Base-by-base conservation (phyloP, 2,113 vertebrate species). In the Chelonoidis abingdonii region DNA sequence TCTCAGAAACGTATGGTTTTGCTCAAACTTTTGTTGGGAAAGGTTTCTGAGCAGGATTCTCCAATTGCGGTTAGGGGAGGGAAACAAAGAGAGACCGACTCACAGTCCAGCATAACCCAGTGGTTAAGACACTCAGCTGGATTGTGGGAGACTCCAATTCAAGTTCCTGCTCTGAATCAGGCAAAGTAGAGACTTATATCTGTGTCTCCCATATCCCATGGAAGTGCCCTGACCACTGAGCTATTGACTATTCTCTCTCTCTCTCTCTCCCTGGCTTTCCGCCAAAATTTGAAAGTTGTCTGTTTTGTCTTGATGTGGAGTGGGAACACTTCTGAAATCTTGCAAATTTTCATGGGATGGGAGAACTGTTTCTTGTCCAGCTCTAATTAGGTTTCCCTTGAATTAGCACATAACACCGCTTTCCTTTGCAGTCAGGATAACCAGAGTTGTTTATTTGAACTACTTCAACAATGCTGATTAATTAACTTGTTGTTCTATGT, bases 371-470 rank as follows among this genome's bases (percentile, higher is more conserved):
- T 69, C 65, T 69, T 69, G 16, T 8, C 8, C 35, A 21, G 65
- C 35, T 69, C 65, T n/a, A 25, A 27, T 13, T 6, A 76, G 41
- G 41, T 83, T 87, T 50, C 65, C 21, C 79, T 59, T 90, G 44
- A 79, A 65, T 31, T 78, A 65, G 24, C 19, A 12, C 62, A 91
- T 65, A 35, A 13, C 87, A 94, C 89, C 79, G 8, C 31, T 93
- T 75, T 69, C 4, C 12, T 92, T 85, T 78, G 22, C 79, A 53
- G 24, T 80, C 59, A 85, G 94, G 44, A 49, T 41, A 17, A 49
- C 56, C 88, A 53, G 56, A 96, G 91, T 56, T 83, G 6, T 53
- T 92, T 88, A 22, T 92, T 91, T 91, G 81, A 38, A 91, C 24
- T 69, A 69, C 47, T 90, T 89, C 78, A 92, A 27, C 24, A 89